Evolutionary conservation across 2,888 invertebrate species (phyloP).

Genomic region (Scaptomyza tumidula): DNA sequence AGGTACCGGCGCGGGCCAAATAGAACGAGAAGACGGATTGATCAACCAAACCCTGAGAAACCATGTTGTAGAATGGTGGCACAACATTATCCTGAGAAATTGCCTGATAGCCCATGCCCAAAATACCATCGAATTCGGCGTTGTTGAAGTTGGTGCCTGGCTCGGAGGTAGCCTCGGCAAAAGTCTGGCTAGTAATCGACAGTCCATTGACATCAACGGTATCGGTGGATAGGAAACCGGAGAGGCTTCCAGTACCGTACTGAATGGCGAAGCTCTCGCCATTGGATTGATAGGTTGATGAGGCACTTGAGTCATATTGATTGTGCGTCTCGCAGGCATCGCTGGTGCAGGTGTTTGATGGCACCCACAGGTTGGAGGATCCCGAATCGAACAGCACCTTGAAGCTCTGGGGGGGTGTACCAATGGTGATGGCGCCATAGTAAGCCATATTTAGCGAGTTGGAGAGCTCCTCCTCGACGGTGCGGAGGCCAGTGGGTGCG

Average conservation of each 20-base stretch:
- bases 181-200: slow-evolving; percentile 90
- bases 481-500: slow-evolving; percentile 11
- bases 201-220: slow-evolving; percentile 89
- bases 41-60: slow-evolving; percentile 89
- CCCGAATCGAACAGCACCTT: slow-evolving; percentile 99
- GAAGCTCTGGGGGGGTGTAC: slow-evolving; percentile 95
- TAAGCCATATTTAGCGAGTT: slow-evolving; percentile 98
- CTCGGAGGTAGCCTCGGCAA: slow-evolving; percentile 96
- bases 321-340: slow-evolving; percentile 96
- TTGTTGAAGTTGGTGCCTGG: slow-evolving; percentile 96
- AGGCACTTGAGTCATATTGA: slow-evolving; percentile 94
- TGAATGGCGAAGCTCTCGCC: slow-evolving; percentile 95
- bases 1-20: slow-evolving; percentile 88
- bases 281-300: slow-evolving; percentile 92
- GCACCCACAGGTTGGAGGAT: slow-evolving; percentile 99
- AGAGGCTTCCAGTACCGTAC: slow-evolving; percentile 97
- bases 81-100: slow-evolving; percentile 95
- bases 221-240: slow-evolving; percentile 96
- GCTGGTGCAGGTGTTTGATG: slow-evolving; percentile 95
- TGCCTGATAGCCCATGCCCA: slow-evolving; percentile 94
- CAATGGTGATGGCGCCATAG: slow-evolving; percentile 95
- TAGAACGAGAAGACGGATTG: slow-evolving; percentile 96
- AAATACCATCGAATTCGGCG: slow-evolving; percentile 98
- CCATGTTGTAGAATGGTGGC: slow-evolving; percentile 96
- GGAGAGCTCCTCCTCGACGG: slow-evolving; percentile 85